These are phyloP conservation scores for Agrochola circellaris DNA, from an alignment of 2,888 invertebrate genomes.

Conservation along the genomic window DNA sequence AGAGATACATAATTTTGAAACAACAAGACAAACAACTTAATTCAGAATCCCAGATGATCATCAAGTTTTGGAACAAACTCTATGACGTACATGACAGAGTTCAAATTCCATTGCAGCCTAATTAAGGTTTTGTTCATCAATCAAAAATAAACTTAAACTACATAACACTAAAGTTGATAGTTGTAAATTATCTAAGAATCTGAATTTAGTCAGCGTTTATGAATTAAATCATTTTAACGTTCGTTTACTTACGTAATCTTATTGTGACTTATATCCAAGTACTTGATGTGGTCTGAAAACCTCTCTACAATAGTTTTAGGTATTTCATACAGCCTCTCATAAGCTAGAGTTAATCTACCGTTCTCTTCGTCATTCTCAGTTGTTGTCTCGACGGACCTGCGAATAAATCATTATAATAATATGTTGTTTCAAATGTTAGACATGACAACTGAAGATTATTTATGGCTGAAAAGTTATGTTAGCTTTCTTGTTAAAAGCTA, in stretches of 20 bases:
- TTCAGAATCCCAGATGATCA: too few species aligned
- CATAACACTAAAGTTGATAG: not conserved
- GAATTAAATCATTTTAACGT: not conserved
- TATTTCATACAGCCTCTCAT: conserved; percentile 92
- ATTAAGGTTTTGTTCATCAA: not conserved
- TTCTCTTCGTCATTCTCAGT: conserved; percentile 84
- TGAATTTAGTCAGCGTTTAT: not conserved
- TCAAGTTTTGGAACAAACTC: too few species aligned
- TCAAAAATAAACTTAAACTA: not conserved
- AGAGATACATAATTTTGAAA: too few species aligned
- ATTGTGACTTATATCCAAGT: conserved; percentile 94
- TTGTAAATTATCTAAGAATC: not conserved
- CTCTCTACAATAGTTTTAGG: conserved; percentile 92
- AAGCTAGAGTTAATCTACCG: conserved; percentile 92
- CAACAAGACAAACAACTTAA: too few species aligned
- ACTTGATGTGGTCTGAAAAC: conserved; percentile 91
- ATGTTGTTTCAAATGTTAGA: not conserved
- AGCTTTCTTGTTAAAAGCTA: too few species aligned
- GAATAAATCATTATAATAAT: not conserved
- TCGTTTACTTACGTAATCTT: conserved; percentile 91
- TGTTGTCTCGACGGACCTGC: conserved; percentile 76
- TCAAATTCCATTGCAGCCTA: not conserved
- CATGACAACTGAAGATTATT: not conserved
- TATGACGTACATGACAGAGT: not conserved
- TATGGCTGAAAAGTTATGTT: too few species aligned